phyloP scores from a whole-genome alignment of 1,140 invertebrate species.

The Papilio dardanus region DNA sequence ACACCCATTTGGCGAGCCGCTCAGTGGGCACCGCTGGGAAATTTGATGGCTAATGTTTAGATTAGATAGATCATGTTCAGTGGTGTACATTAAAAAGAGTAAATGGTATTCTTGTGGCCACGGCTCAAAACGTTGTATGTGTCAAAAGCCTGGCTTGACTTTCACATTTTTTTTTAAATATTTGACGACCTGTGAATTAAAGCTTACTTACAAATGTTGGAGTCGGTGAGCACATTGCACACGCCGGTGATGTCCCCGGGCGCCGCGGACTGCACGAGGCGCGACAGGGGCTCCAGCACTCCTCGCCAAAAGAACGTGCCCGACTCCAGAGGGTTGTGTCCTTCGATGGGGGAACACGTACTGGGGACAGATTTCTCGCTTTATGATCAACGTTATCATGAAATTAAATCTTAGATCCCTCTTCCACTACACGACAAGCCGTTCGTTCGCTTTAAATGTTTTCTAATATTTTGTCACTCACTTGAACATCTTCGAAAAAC shows the following conservation, averaged over 20 bases:
- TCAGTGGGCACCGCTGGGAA: slow-evolving; percentile 54
- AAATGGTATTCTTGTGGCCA: too few relatives aligned
- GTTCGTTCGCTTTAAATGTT: not conserved
- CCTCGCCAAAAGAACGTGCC: slow-evolving; percentile 71
- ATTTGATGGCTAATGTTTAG: not conserved
- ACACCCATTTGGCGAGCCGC: slow-evolving; percentile 61
- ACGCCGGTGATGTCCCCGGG: slow-evolving; percentile 59
- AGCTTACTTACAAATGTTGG: slow-evolving; percentile 45
- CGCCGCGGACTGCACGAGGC: slow-evolving; percentile 68
- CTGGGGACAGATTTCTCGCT: slow-evolving; percentile 41
- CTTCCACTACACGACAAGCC: not conserved
- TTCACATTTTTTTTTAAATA: not conserved
- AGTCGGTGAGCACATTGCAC: slow-evolving; percentile 54
- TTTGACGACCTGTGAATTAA: not conserved
- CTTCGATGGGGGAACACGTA: slow-evolving; percentile 53
- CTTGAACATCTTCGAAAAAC: slow-evolving; percentile 61
- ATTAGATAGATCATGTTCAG: not conserved
- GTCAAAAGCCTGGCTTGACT: not conserved
- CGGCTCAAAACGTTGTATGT: too few relatives aligned
- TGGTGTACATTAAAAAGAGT: not conserved
- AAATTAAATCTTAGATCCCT: not conserved
- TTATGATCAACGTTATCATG: not conserved
- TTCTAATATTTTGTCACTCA: slow-evolving; percentile 41
- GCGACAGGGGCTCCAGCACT: slow-evolving; percentile 69
- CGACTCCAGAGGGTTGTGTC: slow-evolving; percentile 54